A percentile compares a stretch with the other conserved stretches of the same genome.
These are phyloP conservation scores for Epizoanthus fatuus DNA, from an alignment of 92 coral and sea anemone genomes.

Conservation along the genomic window DNA sequence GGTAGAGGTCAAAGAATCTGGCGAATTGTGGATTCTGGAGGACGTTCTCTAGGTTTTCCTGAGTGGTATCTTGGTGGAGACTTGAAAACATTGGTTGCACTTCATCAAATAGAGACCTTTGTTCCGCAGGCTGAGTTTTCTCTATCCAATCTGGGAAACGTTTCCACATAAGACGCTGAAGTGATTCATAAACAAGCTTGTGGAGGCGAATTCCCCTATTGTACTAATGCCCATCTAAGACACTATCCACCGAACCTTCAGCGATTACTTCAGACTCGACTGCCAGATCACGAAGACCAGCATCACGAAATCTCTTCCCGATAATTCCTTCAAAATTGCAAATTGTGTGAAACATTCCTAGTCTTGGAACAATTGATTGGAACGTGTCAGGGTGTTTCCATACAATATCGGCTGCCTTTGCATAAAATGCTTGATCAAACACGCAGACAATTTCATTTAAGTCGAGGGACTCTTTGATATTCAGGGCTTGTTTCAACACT, in stretches of 20 bases:
- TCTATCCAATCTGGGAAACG: constrained; percentile 20
- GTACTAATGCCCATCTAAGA: constrained; percentile 8
- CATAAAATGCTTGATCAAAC: constrained; percentile 43
- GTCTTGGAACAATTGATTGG: constrained; percentile 30
- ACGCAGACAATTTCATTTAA: constrained; percentile 25
- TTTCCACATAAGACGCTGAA: background rate
- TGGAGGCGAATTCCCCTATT: constrained; percentile 38
- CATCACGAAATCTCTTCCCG: constrained; percentile 44
- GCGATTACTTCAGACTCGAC: constrained; percentile 37
- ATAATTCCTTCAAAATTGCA: background rate
- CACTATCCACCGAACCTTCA: constrained; percentile 36
- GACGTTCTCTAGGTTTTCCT: background rate
- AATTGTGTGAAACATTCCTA: constrained; percentile 39
- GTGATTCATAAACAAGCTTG: constrained; percentile 44
- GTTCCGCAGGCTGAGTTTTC: constrained; percentile 3
- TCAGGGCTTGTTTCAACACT: constrained; percentile 44
- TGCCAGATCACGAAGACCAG: constrained; percentile 50
- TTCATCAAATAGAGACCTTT: constrained; percentile 14
- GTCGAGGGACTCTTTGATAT: constrained; percentile 43
- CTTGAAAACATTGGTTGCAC: constrained; percentile 12
- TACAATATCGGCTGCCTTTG: constrained; percentile 27
- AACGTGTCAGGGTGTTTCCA: constrained; percentile 23
- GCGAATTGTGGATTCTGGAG: constrained; percentile 27
- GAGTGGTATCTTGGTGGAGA: constrained; percentile 9
- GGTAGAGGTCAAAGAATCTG: constrained; percentile 26